A percentile compares a stretch with the other conserved stretches of the same genome.
These are phyloP conservation scores for Ommatoiulus sabulosus DNA, from an alignment of 2,888 invertebrate species.

Conservation along the genomic window DNA sequence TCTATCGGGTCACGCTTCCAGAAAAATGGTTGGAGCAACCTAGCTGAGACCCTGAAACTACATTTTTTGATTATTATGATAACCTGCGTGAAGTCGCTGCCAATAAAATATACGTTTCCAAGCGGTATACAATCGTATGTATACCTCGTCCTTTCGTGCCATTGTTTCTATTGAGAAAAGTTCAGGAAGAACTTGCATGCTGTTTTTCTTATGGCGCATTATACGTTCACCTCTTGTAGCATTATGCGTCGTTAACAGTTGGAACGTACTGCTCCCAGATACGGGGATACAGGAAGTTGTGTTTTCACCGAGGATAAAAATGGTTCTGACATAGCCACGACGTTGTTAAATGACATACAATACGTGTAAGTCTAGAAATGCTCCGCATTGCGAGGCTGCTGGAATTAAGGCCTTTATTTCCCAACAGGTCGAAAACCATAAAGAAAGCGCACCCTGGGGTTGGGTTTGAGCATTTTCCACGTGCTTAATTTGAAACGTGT, in stretches of 20 bases:
- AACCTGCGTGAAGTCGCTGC: constrained; percentile 23
- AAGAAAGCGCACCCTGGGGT: constrained; percentile 10
- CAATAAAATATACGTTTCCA: constrained; percentile 23
- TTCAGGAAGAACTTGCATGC: neutral
- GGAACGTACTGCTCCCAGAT: neutral
- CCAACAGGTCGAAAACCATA: neutral
- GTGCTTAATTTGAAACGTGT: neutral
- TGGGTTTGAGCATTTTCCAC: neutral
- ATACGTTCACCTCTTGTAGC: too few relatives aligned
- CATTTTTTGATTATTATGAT: constrained; percentile 7
- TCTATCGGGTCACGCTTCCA: constrained; percentile 22
- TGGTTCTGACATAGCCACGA: neutral
- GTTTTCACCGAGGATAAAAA: neutral
- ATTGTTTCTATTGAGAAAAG: neutral
- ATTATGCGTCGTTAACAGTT: neutral
- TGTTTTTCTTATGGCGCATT: constrained; percentile 1
- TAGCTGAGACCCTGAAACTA: constrained; percentile 12
- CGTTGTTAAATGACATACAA: neutral
- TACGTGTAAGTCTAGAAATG: neutral
- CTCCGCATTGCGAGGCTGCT: neutral
- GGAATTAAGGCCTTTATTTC: neutral
- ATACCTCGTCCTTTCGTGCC: neutral
- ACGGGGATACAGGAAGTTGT: neutral
- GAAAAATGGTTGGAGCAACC: neutral
- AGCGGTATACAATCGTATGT: neutral